A percentile compares a stretch with the other conserved stretches of the same genome.
phyloP scores from a whole-genome alignment of 2,888 invertebrate species.

The Lydus trimaculatus region DNA sequence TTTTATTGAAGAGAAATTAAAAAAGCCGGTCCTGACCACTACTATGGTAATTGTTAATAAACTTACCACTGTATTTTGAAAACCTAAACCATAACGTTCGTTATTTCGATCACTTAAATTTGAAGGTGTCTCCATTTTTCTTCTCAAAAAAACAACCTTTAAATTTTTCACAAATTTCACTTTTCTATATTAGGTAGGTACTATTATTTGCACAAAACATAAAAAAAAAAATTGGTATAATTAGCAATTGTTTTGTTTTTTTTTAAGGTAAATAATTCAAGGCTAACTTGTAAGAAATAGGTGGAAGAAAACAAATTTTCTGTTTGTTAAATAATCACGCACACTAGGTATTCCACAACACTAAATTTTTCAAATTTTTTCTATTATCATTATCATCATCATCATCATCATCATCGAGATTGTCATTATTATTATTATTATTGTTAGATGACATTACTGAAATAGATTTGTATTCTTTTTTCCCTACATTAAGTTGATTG shows the following conservation, averaged over 20 bases:
- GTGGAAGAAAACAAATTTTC: not conserved
- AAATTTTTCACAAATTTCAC: not conserved
- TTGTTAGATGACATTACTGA: not conserved
- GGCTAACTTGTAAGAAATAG: not conserved
- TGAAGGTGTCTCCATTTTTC: not conserved
- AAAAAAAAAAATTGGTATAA: slow-evolving; percentile 12
- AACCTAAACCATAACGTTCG: slow-evolving; percentile 72
- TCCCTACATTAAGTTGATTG: not conserved
- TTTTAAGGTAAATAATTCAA: slow-evolving; percentile 7
- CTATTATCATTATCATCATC: not conserved
- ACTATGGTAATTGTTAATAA: slow-evolving; percentile 7
- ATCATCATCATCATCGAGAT: no score
- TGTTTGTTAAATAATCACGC: not conserved
- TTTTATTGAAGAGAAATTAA: not conserved
- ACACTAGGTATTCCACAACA: not conserved
- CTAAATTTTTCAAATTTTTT: not conserved
- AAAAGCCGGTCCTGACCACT: slow-evolving; percentile 7
- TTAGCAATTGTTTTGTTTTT: slow-evolving; percentile 16
- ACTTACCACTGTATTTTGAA: slow-evolving; percentile 60
- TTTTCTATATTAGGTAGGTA: not conserved
- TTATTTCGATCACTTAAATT: slow-evolving; percentile 50
- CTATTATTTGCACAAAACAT: not conserved
- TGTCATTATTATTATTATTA: not conserved
- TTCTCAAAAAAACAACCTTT: no score
- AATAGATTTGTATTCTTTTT: not conserved